These are phyloP conservation scores for Strigops habroptila DNA, from an alignment of 2,113 vertebrate genomes.

Conservation along the genomic window DNA sequence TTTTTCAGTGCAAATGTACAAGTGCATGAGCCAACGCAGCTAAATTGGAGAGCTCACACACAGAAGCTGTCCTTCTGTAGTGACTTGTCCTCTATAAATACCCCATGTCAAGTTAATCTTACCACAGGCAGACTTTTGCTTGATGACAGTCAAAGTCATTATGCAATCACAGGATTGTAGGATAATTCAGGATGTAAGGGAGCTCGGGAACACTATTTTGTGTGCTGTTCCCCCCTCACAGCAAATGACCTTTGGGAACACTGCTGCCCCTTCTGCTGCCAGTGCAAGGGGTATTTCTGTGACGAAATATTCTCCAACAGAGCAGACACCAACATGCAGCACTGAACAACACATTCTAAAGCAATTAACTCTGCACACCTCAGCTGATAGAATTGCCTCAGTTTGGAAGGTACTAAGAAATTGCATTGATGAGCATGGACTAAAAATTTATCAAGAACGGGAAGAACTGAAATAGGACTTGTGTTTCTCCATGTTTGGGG, in stretches of 20 bases:
- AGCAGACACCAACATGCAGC: background rate
- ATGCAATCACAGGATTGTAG: background rate
- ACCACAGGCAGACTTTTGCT: background rate
- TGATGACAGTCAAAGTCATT: background rate
- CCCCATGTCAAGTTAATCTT: background rate
- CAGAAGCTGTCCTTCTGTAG: background rate
- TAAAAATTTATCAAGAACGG: background rate
- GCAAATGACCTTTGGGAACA: background rate
- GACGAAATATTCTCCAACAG: background rate
- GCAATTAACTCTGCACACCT: background rate
- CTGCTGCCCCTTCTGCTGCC: background rate
- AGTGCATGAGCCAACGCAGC: background rate
- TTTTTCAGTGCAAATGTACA: background rate
- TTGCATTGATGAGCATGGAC: background rate
- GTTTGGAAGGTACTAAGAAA: background rate
- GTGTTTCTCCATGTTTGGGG: background rate
- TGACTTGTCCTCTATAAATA: conserved; percentile 17
- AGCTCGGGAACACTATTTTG: background rate
- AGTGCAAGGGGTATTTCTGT: background rate
- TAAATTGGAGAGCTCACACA: background rate
- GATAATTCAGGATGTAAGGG: background rate
- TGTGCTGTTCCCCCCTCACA: background rate
- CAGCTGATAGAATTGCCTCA: background rate
- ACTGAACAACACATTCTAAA: background rate
- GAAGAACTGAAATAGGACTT: background rate